Percentiles rank a stretch among this genome's conserved stretches.
phyloP scores from a whole-genome alignment of 2,888 invertebrate species.

The Deilephila porcellus region DNA sequence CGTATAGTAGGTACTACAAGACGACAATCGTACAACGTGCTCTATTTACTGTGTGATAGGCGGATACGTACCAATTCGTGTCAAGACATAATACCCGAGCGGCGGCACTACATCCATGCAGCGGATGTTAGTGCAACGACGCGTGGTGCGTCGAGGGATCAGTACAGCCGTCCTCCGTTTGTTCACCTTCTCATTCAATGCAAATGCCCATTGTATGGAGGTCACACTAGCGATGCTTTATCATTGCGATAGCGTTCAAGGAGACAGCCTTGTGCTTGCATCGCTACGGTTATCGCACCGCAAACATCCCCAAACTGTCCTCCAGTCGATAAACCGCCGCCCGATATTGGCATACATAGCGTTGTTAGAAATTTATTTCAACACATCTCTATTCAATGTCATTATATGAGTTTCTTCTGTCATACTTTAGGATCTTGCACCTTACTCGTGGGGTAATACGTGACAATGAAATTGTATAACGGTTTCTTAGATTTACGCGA shows the following conservation, averaged over 20 bases:
- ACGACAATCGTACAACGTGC: no score
- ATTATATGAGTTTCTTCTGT: no score
- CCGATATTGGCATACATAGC: background rate
- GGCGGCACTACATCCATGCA: background rate
- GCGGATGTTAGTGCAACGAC: slow-evolving; percentile 1
- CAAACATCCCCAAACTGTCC: background rate
- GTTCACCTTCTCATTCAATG: slow-evolving; percentile 16
- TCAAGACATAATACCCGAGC: background rate
- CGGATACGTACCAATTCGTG: background rate
- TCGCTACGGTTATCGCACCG: background rate
- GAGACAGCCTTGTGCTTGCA: slow-evolving; percentile 22
- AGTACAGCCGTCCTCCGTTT: background rate
- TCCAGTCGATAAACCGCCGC: background rate
- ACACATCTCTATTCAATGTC: no score
- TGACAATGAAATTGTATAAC: no score
- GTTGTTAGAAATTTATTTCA: background rate
- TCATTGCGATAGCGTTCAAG: slow-evolving; percentile 13
- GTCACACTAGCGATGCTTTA: background rate
- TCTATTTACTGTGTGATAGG: background rate
- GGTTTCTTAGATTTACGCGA: no score
- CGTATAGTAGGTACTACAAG: no score
- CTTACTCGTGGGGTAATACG: background rate
- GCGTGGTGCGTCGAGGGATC: background rate
- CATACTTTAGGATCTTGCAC: background rate
- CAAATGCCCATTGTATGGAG: background rate